Evolutionary conservation across 2,113 vertebrate species (phyloP), one percentile per base, ranked within the genome.

Genomic region (Pterophyllum scalare): DNA sequence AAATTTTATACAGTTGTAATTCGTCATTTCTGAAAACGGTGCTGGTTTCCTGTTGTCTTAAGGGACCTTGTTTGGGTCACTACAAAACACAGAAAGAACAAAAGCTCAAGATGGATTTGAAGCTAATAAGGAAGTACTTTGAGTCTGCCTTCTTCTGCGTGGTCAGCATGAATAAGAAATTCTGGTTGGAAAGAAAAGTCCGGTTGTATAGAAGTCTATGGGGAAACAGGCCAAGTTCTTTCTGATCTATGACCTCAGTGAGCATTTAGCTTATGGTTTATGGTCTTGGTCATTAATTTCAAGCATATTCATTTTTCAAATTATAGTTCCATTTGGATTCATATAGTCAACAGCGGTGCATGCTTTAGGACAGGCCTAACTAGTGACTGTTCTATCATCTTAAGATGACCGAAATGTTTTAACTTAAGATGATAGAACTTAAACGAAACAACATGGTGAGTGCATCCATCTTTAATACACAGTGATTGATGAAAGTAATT

Each of bases 101-200:
- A 62, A 5, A n/a, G n/a, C n/a, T n/a, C n/a, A n/a, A n/a, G n/a
- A n/a, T n/a, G n/a, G n/a, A n/a, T n/a, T n/a, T n/a, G n/a, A n/a
- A n/a, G n/a, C n/a, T n/a, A n/a, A n/a, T n/a, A n/a, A 0, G 19
- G 33, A 1, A 1, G 33, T 22, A 22, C 33, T 38, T 0, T 20
- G 19, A 52, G 20, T 6, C 6, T 52, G 17, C 3, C 8, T 20
- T 49, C 14, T 17, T 17, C 17, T 19, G 2, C 49, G 8, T 8
- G 35, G 7, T 35, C 20, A 40, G 7, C 6, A 33, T 33, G 33
- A 33, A 33, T 7, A 33, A 33, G 33, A 7, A 33, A 1, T 64
- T 1, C 35, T 22, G 33, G 6, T 40, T 1, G 33, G 33, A 64
- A 64, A 22, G 1, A 64, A 38, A 64, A 8, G 2, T 38, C 60